These are phyloP conservation scores for Diorhabda elongata DNA, from an alignment of 1,140 invertebrate species.

Conservation along the genomic window DNA sequence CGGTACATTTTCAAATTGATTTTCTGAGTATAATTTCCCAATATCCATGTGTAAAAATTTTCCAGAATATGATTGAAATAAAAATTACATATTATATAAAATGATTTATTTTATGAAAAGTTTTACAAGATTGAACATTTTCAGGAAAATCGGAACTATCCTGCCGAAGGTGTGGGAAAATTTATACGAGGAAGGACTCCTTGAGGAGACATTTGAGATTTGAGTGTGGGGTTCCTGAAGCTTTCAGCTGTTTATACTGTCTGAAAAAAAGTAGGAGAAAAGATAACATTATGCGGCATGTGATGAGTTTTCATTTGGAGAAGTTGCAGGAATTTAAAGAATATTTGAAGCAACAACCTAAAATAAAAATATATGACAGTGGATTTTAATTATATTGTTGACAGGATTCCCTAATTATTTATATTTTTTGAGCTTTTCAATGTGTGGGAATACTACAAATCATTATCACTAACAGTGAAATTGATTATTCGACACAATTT, in stretches of 20 bases:
- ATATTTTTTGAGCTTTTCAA: too few species aligned
- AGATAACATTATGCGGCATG: slow-evolving; percentile 21
- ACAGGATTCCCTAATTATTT: too few species aligned
- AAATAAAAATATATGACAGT: too few species aligned
- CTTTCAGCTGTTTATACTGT: slow-evolving; percentile 59
- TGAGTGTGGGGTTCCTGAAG: slow-evolving; percentile 62
- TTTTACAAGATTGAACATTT: too few species aligned
- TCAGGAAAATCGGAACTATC: neutral
- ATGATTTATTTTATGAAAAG: too few species aligned
- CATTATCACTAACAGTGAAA: too few species aligned
- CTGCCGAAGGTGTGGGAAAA: slow-evolving; percentile 13
- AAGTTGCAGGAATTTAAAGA: slow-evolving; percentile 6
- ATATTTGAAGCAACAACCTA: neutral
- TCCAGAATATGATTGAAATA: too few species aligned
- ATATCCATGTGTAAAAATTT: too few species aligned
- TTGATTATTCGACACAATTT: too few species aligned
- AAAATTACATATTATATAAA: too few species aligned
- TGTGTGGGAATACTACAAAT: too few species aligned
- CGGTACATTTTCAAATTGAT: neutral
- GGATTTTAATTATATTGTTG: too few species aligned
- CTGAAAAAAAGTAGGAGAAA: slow-evolving; percentile 15
- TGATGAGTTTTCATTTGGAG: slow-evolving; percentile 18
- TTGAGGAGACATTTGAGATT: slow-evolving; percentile 59
- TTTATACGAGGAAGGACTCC: slow-evolving; percentile 15
- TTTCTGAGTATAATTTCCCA: neutral